phyloP scores from a whole-genome alignment of 2,113 vertebrate genomes.

The Limanda limanda region DNA sequence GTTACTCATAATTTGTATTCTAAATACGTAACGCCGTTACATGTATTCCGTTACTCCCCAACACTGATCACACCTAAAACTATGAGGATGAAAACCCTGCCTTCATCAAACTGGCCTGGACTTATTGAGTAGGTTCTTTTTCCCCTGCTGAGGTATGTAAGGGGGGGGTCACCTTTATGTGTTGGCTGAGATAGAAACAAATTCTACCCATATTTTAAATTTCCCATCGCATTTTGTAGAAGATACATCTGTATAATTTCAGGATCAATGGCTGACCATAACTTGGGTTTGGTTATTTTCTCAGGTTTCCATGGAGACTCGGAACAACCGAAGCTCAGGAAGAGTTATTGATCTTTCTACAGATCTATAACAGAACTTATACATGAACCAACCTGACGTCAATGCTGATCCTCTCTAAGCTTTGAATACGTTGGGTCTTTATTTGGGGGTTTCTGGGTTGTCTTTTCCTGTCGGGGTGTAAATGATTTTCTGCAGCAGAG shows the following conservation, averaged over 20 bases:
- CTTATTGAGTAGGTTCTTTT: slow-evolving; percentile 7
- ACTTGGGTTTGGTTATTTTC: background rate
- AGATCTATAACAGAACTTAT: background rate
- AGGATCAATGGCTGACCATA: background rate
- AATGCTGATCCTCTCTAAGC: background rate
- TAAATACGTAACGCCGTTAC: too few relatives aligned
- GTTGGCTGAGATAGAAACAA: too few relatives aligned
- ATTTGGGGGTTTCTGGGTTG: background rate
- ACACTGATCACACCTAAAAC: too few relatives aligned
- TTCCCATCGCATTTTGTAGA: too few relatives aligned
- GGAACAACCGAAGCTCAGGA: background rate
- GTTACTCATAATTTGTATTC: too few relatives aligned
- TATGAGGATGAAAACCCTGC: background rate
- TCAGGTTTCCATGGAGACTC: slow-evolving; percentile 13
- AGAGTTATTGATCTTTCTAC: background rate
- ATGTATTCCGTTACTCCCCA: too few relatives aligned
- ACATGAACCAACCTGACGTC: background rate
- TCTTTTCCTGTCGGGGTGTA: background rate
- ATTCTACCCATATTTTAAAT: too few relatives aligned
- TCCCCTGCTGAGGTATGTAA: background rate
- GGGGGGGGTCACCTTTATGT: too few relatives aligned
- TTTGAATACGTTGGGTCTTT: background rate
- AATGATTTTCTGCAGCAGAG: background rate
- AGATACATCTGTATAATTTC: too few relatives aligned
- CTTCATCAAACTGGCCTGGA: slow-evolving; percentile 44